phyloP scores from a whole-genome alignment of 2,888 invertebrate genomes.

The Steinernema scapterisci region DNA sequence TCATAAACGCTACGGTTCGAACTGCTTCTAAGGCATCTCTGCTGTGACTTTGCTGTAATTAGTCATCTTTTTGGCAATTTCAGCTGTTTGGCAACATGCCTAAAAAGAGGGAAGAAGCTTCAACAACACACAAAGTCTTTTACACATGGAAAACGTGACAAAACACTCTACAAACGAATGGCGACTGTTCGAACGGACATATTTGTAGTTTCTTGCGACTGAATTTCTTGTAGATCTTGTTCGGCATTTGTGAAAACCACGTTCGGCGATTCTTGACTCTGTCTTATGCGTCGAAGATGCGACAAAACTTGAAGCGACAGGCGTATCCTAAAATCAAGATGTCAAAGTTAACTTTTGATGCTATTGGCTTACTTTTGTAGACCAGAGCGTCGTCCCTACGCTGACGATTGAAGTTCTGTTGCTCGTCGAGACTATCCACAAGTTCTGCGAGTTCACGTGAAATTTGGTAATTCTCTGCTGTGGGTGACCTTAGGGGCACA shows the following conservation, averaged over 20 bases:
- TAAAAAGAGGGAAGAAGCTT: too few relatives aligned
- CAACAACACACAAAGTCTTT: too few relatives aligned
- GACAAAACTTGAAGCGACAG: constrained; percentile 64
- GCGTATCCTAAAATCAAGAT: constrained; percentile 55
- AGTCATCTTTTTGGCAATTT: too few relatives aligned
- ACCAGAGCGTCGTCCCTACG: constrained; percentile 35
- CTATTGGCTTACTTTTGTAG: constrained; percentile 35
- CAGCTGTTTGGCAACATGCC: too few relatives aligned
- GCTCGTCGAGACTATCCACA: constrained; percentile 35
- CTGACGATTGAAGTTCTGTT: constrained; percentile 31
- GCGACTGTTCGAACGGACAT: too few relatives aligned
- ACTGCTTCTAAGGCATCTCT: too few relatives aligned
- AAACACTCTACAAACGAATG: too few relatives aligned
- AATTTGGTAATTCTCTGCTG: constrained; percentile 10
- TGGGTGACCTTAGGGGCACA: neutral
- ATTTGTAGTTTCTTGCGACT: neutral
- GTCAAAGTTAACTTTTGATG: neutral
- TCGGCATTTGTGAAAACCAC: neutral
- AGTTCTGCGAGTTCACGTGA: constrained; percentile 35
- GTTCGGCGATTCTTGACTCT: neutral
- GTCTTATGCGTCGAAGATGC: constrained; percentile 56
- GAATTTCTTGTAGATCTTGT: neutral
- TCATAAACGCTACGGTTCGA: too few relatives aligned
- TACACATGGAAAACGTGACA: too few relatives aligned
- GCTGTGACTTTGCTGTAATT: too few relatives aligned